These are phyloP conservation scores for Lophura nycthemera DNA, from an alignment of 2,113 vertebrate genomes.

Conservation along the genomic window DNA sequence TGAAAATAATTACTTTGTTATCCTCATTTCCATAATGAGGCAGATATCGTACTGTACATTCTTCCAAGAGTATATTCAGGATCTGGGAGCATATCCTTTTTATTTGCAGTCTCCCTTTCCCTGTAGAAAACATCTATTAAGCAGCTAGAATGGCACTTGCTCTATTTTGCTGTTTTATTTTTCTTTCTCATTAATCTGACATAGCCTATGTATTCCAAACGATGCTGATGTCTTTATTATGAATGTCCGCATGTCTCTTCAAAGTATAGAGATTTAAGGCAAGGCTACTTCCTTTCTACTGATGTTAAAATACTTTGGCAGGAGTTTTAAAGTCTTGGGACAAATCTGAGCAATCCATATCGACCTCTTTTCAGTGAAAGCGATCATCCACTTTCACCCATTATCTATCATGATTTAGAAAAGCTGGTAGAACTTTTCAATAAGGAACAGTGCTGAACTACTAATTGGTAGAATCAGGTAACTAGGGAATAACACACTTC, in stretches of 20 bases:
- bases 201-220: background rate
- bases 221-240: background rate
- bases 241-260: background rate
- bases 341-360: background rate
- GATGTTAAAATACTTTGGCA: background rate
- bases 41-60: constrained; percentile 36
- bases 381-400: background rate
- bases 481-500: background rate
- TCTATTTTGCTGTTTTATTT: background rate
- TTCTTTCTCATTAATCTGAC: background rate
- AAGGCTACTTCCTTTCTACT: background rate
- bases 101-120: constrained; percentile 41
- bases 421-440: background rate
- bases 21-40: background rate
- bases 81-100: constrained; percentile 4
- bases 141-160: constrained; percentile 8
- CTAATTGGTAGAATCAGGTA: background rate
- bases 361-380: background rate
- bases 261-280: background rate
- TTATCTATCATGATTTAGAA: background rate
- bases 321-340: background rate
- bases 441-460: background rate
- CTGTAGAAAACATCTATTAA: constrained; percentile 26
- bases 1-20: constrained; percentile 47
- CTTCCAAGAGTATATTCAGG: constrained; percentile 20